A percentile compares a stretch with the other conserved stretches of the same genome.
These are phyloP conservation scores for Cataglyphis livida DNA, from an alignment of 2,888 invertebrate species.

Conservation along the genomic window DNA sequence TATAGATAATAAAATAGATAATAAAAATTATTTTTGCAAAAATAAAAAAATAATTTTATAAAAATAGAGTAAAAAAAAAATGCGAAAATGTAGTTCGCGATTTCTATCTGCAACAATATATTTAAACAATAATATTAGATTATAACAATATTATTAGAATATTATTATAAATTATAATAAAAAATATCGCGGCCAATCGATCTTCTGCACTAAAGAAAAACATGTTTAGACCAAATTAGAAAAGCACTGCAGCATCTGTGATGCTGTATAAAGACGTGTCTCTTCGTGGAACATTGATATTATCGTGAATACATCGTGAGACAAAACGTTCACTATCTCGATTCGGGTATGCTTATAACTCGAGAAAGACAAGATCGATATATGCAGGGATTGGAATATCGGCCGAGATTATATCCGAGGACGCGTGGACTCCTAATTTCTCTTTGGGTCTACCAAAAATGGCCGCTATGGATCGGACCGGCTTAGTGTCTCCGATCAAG, in stretches of 20 bases:
- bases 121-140: too few relatives aligned
- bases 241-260: background rate
- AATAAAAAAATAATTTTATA: background rate
- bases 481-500: slow-evolving; percentile 68
- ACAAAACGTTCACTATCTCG: slow-evolving; percentile 25
- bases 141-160: background rate
- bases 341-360: slow-evolving; percentile 16
- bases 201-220: slow-evolving; percentile 2
- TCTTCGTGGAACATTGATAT: background rate
- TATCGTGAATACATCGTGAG: slow-evolving; percentile 18
- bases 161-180: slow-evolving; percentile 1
- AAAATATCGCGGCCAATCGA: slow-evolving; percentile 3
- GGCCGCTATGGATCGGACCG: slow-evolving; percentile 66
- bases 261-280: background rate
- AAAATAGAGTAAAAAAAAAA: background rate
- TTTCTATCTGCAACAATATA: background rate
- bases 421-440: slow-evolving; percentile 76
- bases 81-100: background rate
- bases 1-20: too few relatives aligned
- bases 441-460: slow-evolving; percentile 70
- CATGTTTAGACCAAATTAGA: background rate
- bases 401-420: slow-evolving; percentile 71
- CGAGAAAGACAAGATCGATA: slow-evolving; percentile 63
- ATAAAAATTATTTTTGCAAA: background rate
- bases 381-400: slow-evolving; percentile 60